Base-by-base conservation (phyloP, 2,888 invertebrate species). In the Zootermopsis nevadensis region DNA sequence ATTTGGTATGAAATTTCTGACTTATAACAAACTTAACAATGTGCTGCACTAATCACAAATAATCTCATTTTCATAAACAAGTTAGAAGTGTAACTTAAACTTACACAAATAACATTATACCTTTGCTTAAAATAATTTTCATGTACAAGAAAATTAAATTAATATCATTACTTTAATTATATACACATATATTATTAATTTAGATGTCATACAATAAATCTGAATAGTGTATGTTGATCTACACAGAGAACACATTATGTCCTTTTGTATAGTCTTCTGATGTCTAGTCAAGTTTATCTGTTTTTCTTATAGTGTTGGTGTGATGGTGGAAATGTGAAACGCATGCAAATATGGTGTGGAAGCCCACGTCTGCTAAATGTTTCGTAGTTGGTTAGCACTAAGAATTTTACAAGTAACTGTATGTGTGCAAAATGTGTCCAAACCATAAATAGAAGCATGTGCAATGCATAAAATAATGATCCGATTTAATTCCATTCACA, bases 391-490 rank as follows among this genome's bases (percentile, higher is more conserved):
- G 31, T 27, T 60, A 79, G 66, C 66, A 79, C 35, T n/a, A 79
- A 79, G 79, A 60, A 79, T 27, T 79, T 79, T 60, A 35, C 79
- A 79, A 66, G 60, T 55, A 79, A 33, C 33, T 55, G 60, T 53
- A 60, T 66, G 79, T 79, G 79, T 79, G 77, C 77, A 55, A 55
- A 55, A 77, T 77, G 77, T 55, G 77, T 77, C 31, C 66, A 79
- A 66, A 35, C 66, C 66, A 79, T 60, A 33, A 66, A 22, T 66
- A 38, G 60, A 83, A 53, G 69, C 76, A 79, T 80, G 81, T 80
- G 77, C 81, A 82, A 79, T 80, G 77, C 81, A 82, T 31, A 48
- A 72, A 74, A 80, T 60, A 83, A 80, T 48, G 76, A 60, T 76
- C 55, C 53, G 35, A 80, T 67, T 66, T 31, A 82, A 42, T 42